A percentile compares a stretch with the other conserved stretches of the same genome.
These are phyloP conservation scores for Tragelaphus strepsiceros DNA, from an alignment of 2,113 vertebrate species.

Conservation along the genomic window DNA sequence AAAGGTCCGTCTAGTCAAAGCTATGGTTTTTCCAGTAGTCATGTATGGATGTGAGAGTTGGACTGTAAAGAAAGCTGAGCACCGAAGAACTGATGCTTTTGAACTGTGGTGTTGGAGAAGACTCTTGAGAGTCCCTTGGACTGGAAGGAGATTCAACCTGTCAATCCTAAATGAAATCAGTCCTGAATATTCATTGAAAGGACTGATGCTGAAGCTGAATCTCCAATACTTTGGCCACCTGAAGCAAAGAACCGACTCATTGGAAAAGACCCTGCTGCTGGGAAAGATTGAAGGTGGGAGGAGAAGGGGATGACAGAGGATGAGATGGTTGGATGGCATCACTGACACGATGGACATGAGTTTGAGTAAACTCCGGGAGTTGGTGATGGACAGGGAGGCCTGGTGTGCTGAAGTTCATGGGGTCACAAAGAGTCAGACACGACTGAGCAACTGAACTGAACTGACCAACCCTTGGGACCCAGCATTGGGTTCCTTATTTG, in stretches of 20 bases:
- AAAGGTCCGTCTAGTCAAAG: not conserved
- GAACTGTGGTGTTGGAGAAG: not conserved
- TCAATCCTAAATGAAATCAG: not conserved
- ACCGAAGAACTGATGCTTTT: not conserved
- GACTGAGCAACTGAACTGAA: not conserved
- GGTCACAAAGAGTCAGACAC: not conserved
- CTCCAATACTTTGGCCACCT: not conserved
- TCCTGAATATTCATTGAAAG: not conserved
- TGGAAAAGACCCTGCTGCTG: not conserved
- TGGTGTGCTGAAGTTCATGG: not conserved
- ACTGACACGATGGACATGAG: not conserved
- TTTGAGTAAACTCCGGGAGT: not conserved
- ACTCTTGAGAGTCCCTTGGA: not conserved
- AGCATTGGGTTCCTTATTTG: not conserved
- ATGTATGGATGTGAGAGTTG: not conserved
- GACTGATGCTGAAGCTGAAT: not conserved
- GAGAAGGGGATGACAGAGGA: not conserved
- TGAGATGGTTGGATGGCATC: not conserved
- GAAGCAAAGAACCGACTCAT: accelerated
- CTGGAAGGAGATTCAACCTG: not conserved
- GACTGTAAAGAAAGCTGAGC: not conserved
- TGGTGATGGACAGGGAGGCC: not conserved
- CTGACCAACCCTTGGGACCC: not conserved
- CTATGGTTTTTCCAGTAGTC: not conserved
- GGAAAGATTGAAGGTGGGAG: not conserved